phyloP scores from a whole-genome alignment of 2,113 vertebrate species.

The Cynopterus brachyotis region DNA sequence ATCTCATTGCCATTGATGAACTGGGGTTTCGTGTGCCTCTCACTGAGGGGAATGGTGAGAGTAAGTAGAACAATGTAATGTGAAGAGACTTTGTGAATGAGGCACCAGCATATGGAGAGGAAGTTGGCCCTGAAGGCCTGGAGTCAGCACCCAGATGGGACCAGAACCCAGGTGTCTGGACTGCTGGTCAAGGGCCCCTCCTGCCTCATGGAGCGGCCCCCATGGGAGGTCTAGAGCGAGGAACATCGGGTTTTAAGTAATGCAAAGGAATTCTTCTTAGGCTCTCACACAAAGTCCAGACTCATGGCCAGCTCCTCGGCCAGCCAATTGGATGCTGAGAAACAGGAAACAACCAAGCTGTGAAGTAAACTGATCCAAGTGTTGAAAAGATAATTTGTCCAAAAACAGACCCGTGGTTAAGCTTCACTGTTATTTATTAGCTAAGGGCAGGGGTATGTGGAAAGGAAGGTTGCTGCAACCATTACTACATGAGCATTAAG shows the following conservation, averaged over 20 bases:
- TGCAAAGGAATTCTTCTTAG: background rate
- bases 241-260: background rate
- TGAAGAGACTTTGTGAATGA: background rate
- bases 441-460: conserved; percentile 65
- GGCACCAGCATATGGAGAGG: background rate
- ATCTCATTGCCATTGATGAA: background rate
- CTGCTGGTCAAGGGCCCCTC: background rate
- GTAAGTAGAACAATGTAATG: background rate
- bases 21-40: background rate
- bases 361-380: conserved; percentile 71
- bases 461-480: conserved; percentile 53
- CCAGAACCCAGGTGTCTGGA: conserved; percentile 47
- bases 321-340: conserved; percentile 62
- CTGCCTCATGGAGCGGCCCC: background rate
- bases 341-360: conserved; percentile 71
- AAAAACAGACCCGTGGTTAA: conserved; percentile 58
- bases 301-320: conserved; percentile 27
- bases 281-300: conserved; percentile 14
- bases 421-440: conserved; percentile 75
- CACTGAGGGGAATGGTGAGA: background rate
- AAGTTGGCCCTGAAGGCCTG: rapidly evolving
- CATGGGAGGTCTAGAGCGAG: background rate
- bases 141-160: background rate
- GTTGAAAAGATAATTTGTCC: conserved; percentile 81
- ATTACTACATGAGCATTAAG: conserved; percentile 21